Evolutionary conservation across 2,797 vertebrate genomes (phyloP), one percentile per base, ranked within the genome.

Genomic region (Psittacula echo): DNA sequence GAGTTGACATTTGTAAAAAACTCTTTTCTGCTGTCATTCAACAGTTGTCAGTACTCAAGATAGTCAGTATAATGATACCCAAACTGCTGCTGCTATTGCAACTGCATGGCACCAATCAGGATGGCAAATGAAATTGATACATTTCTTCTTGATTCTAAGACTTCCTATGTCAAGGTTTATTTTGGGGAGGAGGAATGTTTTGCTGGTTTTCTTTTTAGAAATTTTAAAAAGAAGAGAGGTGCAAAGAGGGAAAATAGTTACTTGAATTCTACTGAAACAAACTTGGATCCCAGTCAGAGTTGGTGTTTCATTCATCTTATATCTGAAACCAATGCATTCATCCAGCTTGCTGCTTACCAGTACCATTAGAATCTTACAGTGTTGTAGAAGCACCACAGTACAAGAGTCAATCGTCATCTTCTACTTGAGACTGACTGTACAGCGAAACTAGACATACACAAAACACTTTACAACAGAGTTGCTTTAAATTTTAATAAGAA

Each of bases 401-500:
- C 75, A 62, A 56, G 29, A 85, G 60, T 39, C 50, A 37, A 37
- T 70, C 54, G 22, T 82, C 93, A 65, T 74, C 47, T 80, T 89
- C 54, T 77, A 50, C 44, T 71, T 78, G 18, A 51, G 65, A 29
- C 47, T 50, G 72, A 82, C 41, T 80, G 65, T 50, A 67, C 87
- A 67, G 29, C n/a, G 37, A 79, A 90, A 66, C 56, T 58, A 65
- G 10, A 54, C 41, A 7, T 41, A 67, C 20, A 53, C 53, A 85
- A 87, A 93, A 20, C 2, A 27, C 42, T 44, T 87, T 83, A 80
- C 32, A 87, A 71, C 44, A 79, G 30, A 64, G 14, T 24, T 65
- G 44, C 21, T 92, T 96, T 92, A 90, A 92, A 93, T 77, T 95
- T 96, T 97, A 68, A 85, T 90, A 83, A 45, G 56, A 48, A 65